Percentiles rank a stretch among this genome's conserved stretches.
phyloP scores from a whole-genome alignment of 2,888 invertebrate genomes.

The Drosophila differens region DNA sequence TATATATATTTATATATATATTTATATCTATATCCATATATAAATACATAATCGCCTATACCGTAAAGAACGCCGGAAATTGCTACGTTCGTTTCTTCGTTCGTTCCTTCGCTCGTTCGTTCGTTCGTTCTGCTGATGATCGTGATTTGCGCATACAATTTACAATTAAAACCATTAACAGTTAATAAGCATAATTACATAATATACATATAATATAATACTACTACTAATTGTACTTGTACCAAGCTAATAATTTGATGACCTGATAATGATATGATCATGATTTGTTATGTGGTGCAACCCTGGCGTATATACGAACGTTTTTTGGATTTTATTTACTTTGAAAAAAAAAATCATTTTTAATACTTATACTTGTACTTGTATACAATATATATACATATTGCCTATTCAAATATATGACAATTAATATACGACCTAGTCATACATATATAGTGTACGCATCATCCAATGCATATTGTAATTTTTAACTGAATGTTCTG shows the following conservation, averaged over 20 bases:
- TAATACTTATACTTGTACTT: slow-evolving; percentile 64
- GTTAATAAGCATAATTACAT: slow-evolving; percentile 53
- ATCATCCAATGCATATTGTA: slow-evolving; percentile 80
- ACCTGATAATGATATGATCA: slow-evolving; percentile 61
- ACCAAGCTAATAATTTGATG: slow-evolving; percentile 62
- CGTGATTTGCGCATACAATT: slow-evolving; percentile 76
- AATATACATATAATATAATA: slow-evolving; percentile 45
- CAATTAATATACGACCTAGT: slow-evolving; percentile 62
- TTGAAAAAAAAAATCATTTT: slow-evolving; percentile 52
- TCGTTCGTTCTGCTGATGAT: slow-evolving; percentile 82
- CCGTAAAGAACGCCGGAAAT: slow-evolving; percentile 60
- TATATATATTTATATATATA: slow-evolving; percentile 33
- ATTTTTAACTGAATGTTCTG: slow-evolving; percentile 78
- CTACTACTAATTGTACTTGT: slow-evolving; percentile 47
- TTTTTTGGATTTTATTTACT: slow-evolving; percentile 74
- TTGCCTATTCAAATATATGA: slow-evolving; percentile 58
- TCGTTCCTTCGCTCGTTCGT: slow-evolving; percentile 69
- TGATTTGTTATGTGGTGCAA: slow-evolving; percentile 81
- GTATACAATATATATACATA: slow-evolving; percentile 53
- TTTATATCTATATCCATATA: slow-evolving; percentile 40
- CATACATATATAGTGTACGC: slow-evolving; percentile 71
- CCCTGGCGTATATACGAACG: slow-evolving; percentile 74
- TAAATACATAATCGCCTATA: slow-evolving; percentile 30
- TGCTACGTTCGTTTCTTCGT: slow-evolving; percentile 69
- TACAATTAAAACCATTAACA: slow-evolving; percentile 26